These are phyloP conservation scores for Galerucella pusilla DNA, from an alignment of 2,888 invertebrate genomes.

Conservation along the genomic window DNA sequence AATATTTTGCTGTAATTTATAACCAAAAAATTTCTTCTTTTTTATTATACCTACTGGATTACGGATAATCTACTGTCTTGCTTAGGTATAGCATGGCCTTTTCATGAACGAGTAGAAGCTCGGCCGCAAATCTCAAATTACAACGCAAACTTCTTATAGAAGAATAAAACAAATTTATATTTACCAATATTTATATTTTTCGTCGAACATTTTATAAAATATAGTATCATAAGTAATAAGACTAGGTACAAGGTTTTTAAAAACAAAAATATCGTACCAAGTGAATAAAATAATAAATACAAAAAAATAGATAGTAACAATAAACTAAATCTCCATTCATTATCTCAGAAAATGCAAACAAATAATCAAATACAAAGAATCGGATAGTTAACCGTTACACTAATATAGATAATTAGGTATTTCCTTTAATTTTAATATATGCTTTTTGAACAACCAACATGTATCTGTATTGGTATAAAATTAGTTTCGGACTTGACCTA, in stretches of 20 bases:
- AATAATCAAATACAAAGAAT: constrained; percentile 8
- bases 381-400: neutral
- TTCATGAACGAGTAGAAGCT: too few relatives aligned
- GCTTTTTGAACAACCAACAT: constrained; percentile 5
- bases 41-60: neutral
- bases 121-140: too few relatives aligned
- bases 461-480: neutral
- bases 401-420: constrained; percentile 4
- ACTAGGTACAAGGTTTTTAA: constrained; percentile 44
- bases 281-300: constrained; percentile 42
- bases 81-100: too few relatives aligned
- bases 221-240: constrained; percentile 46
- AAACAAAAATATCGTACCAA: constrained; percentile 36
- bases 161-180: constrained; percentile 13
- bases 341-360: constrained; percentile 16
- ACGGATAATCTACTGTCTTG: neutral
- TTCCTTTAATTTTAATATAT: constrained; percentile 6
- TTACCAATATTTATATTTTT: constrained; percentile 39
- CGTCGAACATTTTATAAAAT: constrained; percentile 48
- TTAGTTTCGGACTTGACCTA: too few relatives aligned
- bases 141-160: too few relatives aligned
- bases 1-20: neutral
- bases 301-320: constrained; percentile 36
- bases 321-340: constrained; percentile 28
- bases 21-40: neutral